phyloP scores from a whole-genome alignment of 2,113 vertebrate species.

The Rhegmatorhina hoffmannsi region DNA sequence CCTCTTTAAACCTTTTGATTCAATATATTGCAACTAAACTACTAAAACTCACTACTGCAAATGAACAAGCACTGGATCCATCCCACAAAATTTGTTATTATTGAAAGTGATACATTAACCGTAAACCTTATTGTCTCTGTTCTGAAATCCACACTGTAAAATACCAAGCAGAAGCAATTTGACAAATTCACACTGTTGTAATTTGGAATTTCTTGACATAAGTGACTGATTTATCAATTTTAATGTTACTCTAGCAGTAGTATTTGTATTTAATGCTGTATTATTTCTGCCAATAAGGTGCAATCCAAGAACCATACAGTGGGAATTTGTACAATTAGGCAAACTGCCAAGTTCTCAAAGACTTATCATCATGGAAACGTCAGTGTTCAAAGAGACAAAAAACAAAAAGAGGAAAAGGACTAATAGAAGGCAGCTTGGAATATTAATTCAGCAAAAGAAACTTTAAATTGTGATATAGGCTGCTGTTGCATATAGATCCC shows the following conservation, averaged over 20 bases:
- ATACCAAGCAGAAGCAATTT: neutral
- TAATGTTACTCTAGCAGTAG: neutral
- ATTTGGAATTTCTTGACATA: neutral
- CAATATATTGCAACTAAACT: neutral
- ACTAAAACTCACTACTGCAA: neutral
- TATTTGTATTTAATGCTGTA: constrained; percentile 19
- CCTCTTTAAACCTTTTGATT: neutral
- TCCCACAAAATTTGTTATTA: neutral
- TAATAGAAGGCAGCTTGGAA: constrained; percentile 16
- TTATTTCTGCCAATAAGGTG: constrained; percentile 16
- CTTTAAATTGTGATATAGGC: neutral
- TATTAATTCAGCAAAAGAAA: neutral
- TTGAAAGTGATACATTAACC: neutral
- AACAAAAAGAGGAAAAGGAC: neutral
- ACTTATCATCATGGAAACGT: neutral
- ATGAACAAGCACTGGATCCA: neutral
- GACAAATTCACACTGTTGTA: neutral
- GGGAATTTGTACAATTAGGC: constrained; percentile 19
- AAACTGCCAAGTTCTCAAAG: constrained; percentile 37
- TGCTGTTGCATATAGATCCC: neutral
- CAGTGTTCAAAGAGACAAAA: neutral
- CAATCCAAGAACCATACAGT: constrained; percentile 1
- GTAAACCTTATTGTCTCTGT: neutral
- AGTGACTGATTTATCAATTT: constrained; percentile 10
- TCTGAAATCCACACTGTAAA: neutral